Conservation (phyloP, 64 coral and sea anemone genomes). For the Cladopsammia gracilis region DNA sequence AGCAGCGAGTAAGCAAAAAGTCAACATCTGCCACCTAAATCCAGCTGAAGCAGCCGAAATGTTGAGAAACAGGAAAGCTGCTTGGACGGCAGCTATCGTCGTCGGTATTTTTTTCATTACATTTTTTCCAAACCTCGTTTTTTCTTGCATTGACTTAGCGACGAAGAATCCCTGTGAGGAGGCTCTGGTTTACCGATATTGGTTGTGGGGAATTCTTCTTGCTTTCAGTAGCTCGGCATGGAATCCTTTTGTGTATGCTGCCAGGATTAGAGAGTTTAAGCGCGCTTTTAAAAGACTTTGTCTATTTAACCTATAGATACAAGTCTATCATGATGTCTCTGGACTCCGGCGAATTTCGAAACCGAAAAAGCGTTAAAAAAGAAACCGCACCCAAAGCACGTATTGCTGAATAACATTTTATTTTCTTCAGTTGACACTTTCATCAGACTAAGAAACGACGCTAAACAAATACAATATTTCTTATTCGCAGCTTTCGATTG, state of each 20-base stretch:
- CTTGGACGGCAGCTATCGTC: slow-evolving; percentile 17
- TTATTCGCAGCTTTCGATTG: too few species aligned
- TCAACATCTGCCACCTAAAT: slow-evolving; percentile 17
- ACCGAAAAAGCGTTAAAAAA: too few species aligned
- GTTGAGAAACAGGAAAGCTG: slow-evolving; percentile 2
- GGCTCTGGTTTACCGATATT: not conserved
- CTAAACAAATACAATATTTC: too few species aligned
- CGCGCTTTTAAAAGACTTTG: too few species aligned
- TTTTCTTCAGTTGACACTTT: too few species aligned
- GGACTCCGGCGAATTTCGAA: too few species aligned
- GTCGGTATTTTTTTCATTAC: slow-evolving; percentile 11
- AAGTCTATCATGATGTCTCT: too few species aligned
- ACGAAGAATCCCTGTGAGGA: not conserved
- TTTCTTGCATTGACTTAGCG: slow-evolving; percentile 32
- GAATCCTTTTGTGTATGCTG: slow-evolving; percentile 36
- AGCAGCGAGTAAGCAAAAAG: slow-evolving; percentile 42
- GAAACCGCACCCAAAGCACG: too few species aligned
- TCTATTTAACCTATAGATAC: too few species aligned
- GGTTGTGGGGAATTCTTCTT: slow-evolving; percentile 29
- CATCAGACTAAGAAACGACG: too few species aligned
- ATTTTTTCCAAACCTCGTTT: slow-evolving; percentile 12
- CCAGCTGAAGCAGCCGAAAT: not conserved
- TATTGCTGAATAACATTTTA: too few species aligned
- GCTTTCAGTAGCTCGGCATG: slow-evolving; percentile 37
- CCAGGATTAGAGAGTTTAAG: slow-evolving; percentile 19